Base-by-base conservation (phyloP, 1,140 invertebrate genomes). In the Aphelenchoides fujianensis region DNA sequence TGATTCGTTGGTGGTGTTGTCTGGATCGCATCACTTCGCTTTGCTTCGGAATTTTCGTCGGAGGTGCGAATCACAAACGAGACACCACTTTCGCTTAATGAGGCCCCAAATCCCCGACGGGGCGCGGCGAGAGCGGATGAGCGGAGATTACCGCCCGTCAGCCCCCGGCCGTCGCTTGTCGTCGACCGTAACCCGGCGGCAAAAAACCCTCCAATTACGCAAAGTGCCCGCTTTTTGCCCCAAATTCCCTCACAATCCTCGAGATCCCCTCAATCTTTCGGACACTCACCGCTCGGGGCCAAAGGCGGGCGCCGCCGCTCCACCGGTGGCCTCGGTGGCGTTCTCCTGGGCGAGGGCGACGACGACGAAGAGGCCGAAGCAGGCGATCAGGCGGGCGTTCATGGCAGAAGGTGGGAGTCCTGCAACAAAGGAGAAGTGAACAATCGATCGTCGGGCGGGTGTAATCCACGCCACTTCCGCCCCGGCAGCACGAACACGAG, bases 391-490 rank as follows among this genome's bases (percentile, higher is more conserved):
- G 23, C 41, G 41, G 23, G 41, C 23, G 41, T 48, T 48, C 41
- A 48, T 48, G 41, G 41, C 41, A 48, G 23, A 48, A 16, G 12
- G 41, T 48, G 23, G 41, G 12, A 48, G 41, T 48, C 23, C 41
- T 48, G 41, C 12, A n/a, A n/a, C n/a, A n/a, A n/a, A n/a, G n/a
- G n/a, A n/a, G 23, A 48, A 48, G 12, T 16, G 12, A 48, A 16
- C 41, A 48, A 48, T 48, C 12, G 41, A 48, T 23, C 23, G 12
- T 48, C 41, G 23, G 41, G 12, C 23, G 12, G 12, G 23, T 48
- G 41, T 48, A 48, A 48, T 48, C 41, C 41, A 48, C 41, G 41
- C 41, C 41, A 48, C 23, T 48, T 48, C 41, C 41, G 41, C n/a
- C n/a, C n/a, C n/a, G n/a, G n/a, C n/a, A n/a, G n/a, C n/a, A n/a